phyloP scores from a whole-genome alignment of 2,888 invertebrate genomes.

The Rotaria magnacalcarata region DNA sequence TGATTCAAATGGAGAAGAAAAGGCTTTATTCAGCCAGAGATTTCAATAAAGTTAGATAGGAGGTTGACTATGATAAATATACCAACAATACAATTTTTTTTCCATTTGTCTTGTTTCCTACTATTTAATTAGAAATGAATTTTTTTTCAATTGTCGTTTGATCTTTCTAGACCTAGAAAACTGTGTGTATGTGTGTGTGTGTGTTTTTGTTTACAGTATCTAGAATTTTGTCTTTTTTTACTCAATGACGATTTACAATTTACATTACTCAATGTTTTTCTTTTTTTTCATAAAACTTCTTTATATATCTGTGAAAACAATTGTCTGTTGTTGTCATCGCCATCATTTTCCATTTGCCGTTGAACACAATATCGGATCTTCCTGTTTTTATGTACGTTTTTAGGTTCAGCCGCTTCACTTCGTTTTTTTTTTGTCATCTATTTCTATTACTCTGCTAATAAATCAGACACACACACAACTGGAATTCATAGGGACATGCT shows the following conservation, averaged over 20 bases:
- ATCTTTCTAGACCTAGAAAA: not conserved
- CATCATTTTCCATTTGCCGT: not conserved
- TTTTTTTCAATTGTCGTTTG: not conserved
- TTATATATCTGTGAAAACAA: not conserved
- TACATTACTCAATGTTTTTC: not conserved
- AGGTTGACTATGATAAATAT: not conserved
- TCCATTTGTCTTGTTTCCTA: not conserved
- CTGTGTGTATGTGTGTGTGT: not conserved
- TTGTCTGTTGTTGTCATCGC: not conserved
- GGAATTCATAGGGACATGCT: not conserved
- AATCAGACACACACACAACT: not conserved
- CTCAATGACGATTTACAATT: not conserved
- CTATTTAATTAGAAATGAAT: slow-evolving; percentile 12
- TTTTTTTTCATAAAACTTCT: not conserved
- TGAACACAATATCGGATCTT: not conserved
- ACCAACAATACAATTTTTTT: not conserved
- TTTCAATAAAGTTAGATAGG: not conserved
- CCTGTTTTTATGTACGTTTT: not conserved
- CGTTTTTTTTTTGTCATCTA: not conserved
- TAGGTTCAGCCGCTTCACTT: not conserved
- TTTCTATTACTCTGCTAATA: slow-evolving; percentile 15
- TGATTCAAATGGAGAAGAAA: slow-evolving; percentile 44
- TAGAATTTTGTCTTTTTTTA: not conserved
- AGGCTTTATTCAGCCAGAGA: slow-evolving; percentile 41
- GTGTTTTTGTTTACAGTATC: not conserved